Base-by-base conservation (phyloP, 2,113 vertebrate species). In the Chiloscyllium plagiosum region DNA sequence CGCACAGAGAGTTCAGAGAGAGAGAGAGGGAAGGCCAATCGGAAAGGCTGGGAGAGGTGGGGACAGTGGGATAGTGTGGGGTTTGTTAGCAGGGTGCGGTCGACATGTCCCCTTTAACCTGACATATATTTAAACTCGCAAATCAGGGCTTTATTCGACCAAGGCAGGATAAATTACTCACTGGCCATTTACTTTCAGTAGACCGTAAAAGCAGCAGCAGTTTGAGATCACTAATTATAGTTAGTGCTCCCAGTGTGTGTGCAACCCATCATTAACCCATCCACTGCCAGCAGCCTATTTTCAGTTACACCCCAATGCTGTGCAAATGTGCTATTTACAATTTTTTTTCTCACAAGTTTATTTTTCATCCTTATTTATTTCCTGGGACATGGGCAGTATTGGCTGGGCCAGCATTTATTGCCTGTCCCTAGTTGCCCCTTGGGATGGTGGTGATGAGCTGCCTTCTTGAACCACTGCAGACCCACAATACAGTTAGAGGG, bases 131-230 rank as follows among this genome's bases (percentile, higher is more conserved):
- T 72, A 95, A 72, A 47, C 93, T 68, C 70, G 47, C 68, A 95
- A 95, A 95, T 95, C 93, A 72, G 70, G 37, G 93, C 4, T 50
- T 95, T 72, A 95, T 69, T 66, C 93, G 70, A 50, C 68, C 93
- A 29, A 47, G 66, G 66, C 50, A 70, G 66, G 66, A 95, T 95
- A 95, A 95, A 95, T 72, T 70, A 42, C 42, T 95, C 66, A 95
- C 68, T 17, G 93, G 93, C 93, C 42, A 95, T 95, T 95, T 95
- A 70, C 68, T 95, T 50, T 95, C 93, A 95, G 93, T 69, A 95
- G 93, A 95, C 93, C 93, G 50, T 95, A 66, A 95, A 66, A 70
- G 37, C 4, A 70, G 93, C 66, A 95, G 93, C 50, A 29, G 93
- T n/a, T 66, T 26, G 37, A 95, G 68, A 20, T 47, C 22, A 69